phyloP scores from a whole-genome alignment of 1,140 invertebrate genomes.

The Melitaea cinxia region DNA sequence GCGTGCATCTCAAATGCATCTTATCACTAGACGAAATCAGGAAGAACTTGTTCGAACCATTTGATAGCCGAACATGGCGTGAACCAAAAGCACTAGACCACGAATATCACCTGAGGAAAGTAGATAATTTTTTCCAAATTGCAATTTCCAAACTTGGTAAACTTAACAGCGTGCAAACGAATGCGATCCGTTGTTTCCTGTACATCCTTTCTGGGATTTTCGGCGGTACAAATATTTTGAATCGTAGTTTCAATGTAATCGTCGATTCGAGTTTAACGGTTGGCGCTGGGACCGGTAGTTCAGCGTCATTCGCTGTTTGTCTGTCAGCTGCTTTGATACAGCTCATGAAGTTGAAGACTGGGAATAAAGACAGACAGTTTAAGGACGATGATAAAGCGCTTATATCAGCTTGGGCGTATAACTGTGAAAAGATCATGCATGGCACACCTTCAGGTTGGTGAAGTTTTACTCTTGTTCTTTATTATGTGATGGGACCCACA shows the following conservation, averaged over 20 bases:
- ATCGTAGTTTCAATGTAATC: constrained; percentile 82
- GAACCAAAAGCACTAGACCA: constrained; percentile 60
- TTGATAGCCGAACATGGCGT: constrained; percentile 44
- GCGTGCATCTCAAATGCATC: constrained; percentile 55
- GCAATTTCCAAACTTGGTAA: constrained; percentile 51
- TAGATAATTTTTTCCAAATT: constrained; percentile 52
- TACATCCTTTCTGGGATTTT: constrained; percentile 82
- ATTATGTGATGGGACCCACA: no score
- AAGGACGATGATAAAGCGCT: constrained; percentile 64
- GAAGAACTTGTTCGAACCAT: constrained; percentile 50
- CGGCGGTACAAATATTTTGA: constrained; percentile 60
- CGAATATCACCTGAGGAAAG: constrained; percentile 52
- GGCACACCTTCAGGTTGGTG: constrained; percentile 90
- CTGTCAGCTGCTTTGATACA: constrained; percentile 88
- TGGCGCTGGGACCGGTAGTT: constrained; percentile 87
- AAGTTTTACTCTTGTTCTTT: constrained; percentile 12
- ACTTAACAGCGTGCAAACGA: constrained; percentile 53
- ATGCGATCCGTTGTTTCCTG: constrained; percentile 77
- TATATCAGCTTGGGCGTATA: constrained; percentile 91
- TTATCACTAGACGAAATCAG: constrained; percentile 50
- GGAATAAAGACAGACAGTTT: constrained; percentile 48
- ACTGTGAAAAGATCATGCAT: constrained; percentile 94
- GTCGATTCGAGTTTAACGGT: constrained; percentile 88
- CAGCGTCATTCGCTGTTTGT: constrained; percentile 94
- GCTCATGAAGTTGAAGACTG: constrained; percentile 68